These are phyloP conservation scores for Himalopsyche kuldschensis DNA, from an alignment of 2,888 invertebrate genomes.

Conservation along the genomic window DNA sequence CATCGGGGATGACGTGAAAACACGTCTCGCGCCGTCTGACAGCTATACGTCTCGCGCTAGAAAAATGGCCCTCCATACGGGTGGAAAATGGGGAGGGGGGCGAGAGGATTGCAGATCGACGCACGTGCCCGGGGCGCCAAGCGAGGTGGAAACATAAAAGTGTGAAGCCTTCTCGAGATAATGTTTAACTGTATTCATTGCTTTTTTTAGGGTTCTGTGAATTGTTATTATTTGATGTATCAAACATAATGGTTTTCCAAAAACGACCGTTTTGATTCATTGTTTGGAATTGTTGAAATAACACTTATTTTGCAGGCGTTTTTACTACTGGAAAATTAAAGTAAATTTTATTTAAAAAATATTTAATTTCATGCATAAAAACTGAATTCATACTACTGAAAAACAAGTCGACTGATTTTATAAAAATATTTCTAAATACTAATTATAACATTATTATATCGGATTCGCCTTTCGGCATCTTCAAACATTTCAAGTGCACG, in stretches of 20 bases:
- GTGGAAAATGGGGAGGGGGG: not conserved
- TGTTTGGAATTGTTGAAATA: not conserved
- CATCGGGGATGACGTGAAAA: not conserved
- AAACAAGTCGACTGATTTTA: too few species aligned
- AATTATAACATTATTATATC: too few species aligned
- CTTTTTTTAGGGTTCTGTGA: not conserved
- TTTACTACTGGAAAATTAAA: too few species aligned
- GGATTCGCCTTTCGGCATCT: too few species aligned
- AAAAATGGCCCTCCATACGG: not conserved
- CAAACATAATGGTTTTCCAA: not conserved
- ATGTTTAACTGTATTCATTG: not conserved
- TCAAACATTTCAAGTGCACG: too few species aligned
- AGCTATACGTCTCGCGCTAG: not conserved
- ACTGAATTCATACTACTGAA: too few species aligned
- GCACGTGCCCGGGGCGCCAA: slow-evolving; percentile 1
- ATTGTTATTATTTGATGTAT: not conserved
- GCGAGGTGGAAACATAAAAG: not conserved
- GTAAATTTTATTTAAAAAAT: too few species aligned
- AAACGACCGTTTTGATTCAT: not conserved
- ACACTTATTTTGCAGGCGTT: too few species aligned
- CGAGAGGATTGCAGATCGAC: not conserved
- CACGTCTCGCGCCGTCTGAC: not conserved
- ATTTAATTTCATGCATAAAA: too few species aligned
- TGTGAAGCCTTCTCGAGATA: not conserved
- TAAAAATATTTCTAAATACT: too few species aligned